These are phyloP conservation scores for Panorpa germanica DNA, from an alignment of 2,888 invertebrate species.

Conservation along the genomic window DNA sequence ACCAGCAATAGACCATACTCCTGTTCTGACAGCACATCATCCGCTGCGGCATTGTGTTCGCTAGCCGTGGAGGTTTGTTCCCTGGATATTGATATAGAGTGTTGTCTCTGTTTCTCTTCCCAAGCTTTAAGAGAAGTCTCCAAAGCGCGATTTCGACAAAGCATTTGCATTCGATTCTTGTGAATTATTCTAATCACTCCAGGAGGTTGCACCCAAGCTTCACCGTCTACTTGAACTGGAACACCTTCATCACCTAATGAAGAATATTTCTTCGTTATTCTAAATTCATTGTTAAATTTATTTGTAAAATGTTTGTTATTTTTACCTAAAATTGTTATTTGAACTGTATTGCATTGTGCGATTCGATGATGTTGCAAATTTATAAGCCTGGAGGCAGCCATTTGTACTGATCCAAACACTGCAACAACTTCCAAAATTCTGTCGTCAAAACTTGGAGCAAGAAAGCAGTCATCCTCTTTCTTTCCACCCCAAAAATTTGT, in stretches of 20 bases:
- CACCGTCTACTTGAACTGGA: constrained; percentile 92
- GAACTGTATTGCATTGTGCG: constrained; percentile 89
- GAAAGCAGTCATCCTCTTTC: constrained; percentile 78
- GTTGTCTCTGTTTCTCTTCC: constrained; percentile 64
- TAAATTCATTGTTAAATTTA: constrained; percentile 1
- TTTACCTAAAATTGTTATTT: constrained; percentile 78
- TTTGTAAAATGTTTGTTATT: constrained; percentile 2
- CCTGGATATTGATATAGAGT: constrained; percentile 28
- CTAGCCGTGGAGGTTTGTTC: constrained; percentile 24
- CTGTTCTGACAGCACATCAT: constrained; percentile 26
- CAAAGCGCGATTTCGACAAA: constrained; percentile 75
- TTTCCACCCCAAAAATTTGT: constrained; percentile 97
- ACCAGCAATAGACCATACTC: constrained; percentile 36
- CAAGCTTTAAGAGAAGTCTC: constrained; percentile 78
- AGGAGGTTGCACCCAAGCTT: constrained; percentile 95
- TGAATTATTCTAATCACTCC: constrained; percentile 91
- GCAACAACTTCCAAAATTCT: constrained; percentile 93
- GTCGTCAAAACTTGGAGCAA: constrained; percentile 91
- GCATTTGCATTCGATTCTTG: constrained; percentile 93
- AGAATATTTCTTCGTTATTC: neutral
- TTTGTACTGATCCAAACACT: constrained; percentile 92
- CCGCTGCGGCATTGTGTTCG: constrained; percentile 18
- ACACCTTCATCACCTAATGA: constrained; percentile 60
- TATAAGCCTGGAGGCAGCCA: constrained; percentile 88
- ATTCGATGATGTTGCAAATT: constrained; percentile 94